These are phyloP conservation scores for Diplogasteroides magnus DNA, from an alignment of 1,140 invertebrate genomes.

Conservation along the genomic window DNA sequence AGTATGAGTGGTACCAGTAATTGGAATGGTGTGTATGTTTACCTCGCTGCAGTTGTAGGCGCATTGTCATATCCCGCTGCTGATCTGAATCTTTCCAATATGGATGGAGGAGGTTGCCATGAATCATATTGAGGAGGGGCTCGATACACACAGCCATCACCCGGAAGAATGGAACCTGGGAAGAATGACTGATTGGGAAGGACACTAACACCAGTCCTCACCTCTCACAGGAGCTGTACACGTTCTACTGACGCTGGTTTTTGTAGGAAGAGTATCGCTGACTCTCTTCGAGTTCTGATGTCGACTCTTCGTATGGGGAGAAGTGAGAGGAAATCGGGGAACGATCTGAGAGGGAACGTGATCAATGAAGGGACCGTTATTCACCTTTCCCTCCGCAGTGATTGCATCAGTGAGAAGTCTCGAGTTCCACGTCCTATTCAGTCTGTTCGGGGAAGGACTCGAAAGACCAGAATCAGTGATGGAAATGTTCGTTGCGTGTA, in stretches of 20 bases:
- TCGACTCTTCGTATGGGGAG: conserved; percentile 26
- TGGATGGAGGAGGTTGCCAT: conserved; percentile 13
- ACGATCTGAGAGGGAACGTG: not conserved
- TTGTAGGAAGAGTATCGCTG: conserved; percentile 15
- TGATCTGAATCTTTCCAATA: not conserved
- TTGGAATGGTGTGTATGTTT: no score
- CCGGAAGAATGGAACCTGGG: conserved; percentile 8
- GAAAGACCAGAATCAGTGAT: no score
- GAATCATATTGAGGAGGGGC: conserved; percentile 31
- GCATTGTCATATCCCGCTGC: not conserved
- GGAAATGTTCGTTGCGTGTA: no score
- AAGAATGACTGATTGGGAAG: not conserved
- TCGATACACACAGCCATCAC: conserved; percentile 25
- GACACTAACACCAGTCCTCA: not conserved
- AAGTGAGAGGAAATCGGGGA: conserved; percentile 25
- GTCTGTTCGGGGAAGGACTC: no score
- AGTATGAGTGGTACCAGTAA: no score
- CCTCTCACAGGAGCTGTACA: not conserved
- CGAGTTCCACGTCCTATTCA: not conserved
- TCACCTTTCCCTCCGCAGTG: not conserved
- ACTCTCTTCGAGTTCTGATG: conserved; percentile 22
- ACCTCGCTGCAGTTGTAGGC: no score
- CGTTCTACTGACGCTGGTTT: conserved; percentile 8
- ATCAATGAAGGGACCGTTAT: not conserved
- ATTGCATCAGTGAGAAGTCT: not conserved